Percentiles rank a stretch among this genome's conserved stretches.
Evolutionary conservation across 2,888 invertebrate genomes (phyloP).

Genomic region (Pocota personata): DNA sequence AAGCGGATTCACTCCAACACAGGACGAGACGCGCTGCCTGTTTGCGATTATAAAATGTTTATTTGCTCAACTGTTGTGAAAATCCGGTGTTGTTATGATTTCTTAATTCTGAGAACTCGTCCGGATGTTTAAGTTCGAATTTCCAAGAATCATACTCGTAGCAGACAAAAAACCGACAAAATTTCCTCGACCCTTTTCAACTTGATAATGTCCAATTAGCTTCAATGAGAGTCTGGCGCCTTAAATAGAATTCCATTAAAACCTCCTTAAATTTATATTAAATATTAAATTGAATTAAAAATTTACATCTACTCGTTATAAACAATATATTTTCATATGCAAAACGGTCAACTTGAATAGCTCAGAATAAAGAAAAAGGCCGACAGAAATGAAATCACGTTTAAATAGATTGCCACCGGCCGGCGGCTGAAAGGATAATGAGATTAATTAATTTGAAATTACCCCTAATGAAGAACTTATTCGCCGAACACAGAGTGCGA

Average conservation of each 20-base stretch:
- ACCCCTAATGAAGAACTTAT: constrained; percentile 54
- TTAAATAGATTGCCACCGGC: constrained; percentile 34
- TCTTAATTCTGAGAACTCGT: background rate
- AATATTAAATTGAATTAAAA: background rate
- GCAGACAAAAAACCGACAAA: background rate
- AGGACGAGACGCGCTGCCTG: background rate
- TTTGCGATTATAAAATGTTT: background rate
- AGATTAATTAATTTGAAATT: constrained; percentile 61
- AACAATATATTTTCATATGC: background rate
- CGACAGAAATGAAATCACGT: constrained; percentile 30
- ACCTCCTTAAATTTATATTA: background rate
- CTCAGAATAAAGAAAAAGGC: background rate
- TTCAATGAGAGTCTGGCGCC: background rate
- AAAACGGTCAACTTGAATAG: background rate
- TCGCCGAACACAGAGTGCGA: constrained; percentile 9
- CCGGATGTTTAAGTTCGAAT: background rate
- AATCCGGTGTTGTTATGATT: background rate
- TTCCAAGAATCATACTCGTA: background rate
- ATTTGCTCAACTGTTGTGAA: background rate
- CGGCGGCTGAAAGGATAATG: constrained; percentile 50
- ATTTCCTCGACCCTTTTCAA: background rate
- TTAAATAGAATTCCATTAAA: background rate
- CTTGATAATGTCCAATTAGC: background rate
- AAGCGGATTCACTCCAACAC: background rate
- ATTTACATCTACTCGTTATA: background rate